Base-by-base conservation (phyloP, 1,140 invertebrate genomes). In the Zaprionus gabonicus region DNA sequence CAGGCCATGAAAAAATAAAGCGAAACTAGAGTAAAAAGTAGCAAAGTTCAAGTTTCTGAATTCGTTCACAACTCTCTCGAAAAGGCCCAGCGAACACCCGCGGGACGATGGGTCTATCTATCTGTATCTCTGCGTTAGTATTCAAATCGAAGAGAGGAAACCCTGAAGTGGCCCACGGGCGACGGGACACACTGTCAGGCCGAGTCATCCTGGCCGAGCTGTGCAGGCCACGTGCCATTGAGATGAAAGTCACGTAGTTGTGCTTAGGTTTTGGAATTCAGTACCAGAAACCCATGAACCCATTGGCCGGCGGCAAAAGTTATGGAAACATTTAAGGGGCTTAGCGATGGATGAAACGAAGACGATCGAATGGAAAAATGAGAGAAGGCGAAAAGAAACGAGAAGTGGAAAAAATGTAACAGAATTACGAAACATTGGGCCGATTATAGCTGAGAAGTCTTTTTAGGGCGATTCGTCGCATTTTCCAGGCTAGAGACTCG, bases 321-420 rank as follows among this genome's bases (percentile, higher is more conserved):
- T 88, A 90, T 88, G 85, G 88, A 90, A 76, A 85, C 78, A 88
- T 88, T 90, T 79, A 88, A 87, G 81, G 56, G 72, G 49, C 64
- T 57, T 62, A 58, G 68, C 49, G 41, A 64, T 23, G 67, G 49
- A 76, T 38, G 23, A n/a, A 69, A 60, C 31, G 51, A 72, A 13
- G 25, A 34, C 17, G 17, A 65, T 49, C 57, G 49, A 69, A 17
- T 13, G 63, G n/a, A 62, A 44, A 51, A 12, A 46, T 10, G 44
- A 72, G 68, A 58, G 17, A 62, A 38, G 36, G 10, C 34, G 25
- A 31, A 17, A 49, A 15, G 38, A n/a, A 25, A 57, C 49, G 57
- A 51, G 51, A 41, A 69, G 71, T 74, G 59, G 64, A 36, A 55
- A 78, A 84, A 83, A 63, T 53, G 69, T 74, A 87, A 84, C 72